Percentiles rank a stretch among this genome's conserved stretches.
phyloP scores from a whole-genome alignment of 2,888 invertebrate genomes.

The Lithophane leautieri region DNA sequence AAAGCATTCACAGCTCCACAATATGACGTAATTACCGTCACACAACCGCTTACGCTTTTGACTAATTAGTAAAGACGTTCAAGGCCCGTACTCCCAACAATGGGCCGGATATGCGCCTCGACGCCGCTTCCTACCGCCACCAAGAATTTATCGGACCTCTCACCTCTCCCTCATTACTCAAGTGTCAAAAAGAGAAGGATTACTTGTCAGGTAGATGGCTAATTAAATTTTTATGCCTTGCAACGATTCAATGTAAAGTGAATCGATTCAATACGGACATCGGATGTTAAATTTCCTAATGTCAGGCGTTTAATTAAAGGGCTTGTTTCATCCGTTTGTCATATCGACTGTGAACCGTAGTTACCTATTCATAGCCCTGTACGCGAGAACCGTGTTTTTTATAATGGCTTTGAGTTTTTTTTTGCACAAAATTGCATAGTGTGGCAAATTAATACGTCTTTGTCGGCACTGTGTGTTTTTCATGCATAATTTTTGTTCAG shows the following conservation, averaged over 20 bases:
- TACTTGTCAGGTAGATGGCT: constrained; percentile 79
- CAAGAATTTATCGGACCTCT: constrained; percentile 69
- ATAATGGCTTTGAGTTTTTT: constrained; percentile 65
- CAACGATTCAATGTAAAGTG: constrained; percentile 75
- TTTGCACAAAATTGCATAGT: constrained; percentile 69
- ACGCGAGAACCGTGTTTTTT: constrained; percentile 60
- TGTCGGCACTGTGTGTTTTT: constrained; percentile 69
- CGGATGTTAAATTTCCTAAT: constrained; percentile 70
- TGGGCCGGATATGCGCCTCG: constrained; percentile 83
- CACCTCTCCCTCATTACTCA: constrained; percentile 69
- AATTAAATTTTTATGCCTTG: constrained; percentile 84
- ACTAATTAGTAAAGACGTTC: constrained; percentile 79
- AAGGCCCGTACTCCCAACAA: constrained; percentile 78
- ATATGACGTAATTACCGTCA: constrained; percentile 68
- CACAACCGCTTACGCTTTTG: constrained; percentile 78
- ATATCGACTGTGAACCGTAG: constrained; percentile 62
- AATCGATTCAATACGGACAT: constrained; percentile 75
- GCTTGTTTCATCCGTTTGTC: constrained; percentile 69
- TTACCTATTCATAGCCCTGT: constrained; percentile 70
- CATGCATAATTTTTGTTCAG: constrained; percentile 66
- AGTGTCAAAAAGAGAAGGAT: constrained; percentile 64
- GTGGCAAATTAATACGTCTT: constrained; percentile 72
- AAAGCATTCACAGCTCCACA: constrained; percentile 61
- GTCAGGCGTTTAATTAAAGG: constrained; percentile 72
- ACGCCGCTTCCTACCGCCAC: constrained; percentile 81